A percentile compares a stretch with the other conserved stretches of the same genome.
phyloP scores from a whole-genome alignment of 37 sponge, comb jelly and placozoan species.

The Halichondria panicea region DNA sequence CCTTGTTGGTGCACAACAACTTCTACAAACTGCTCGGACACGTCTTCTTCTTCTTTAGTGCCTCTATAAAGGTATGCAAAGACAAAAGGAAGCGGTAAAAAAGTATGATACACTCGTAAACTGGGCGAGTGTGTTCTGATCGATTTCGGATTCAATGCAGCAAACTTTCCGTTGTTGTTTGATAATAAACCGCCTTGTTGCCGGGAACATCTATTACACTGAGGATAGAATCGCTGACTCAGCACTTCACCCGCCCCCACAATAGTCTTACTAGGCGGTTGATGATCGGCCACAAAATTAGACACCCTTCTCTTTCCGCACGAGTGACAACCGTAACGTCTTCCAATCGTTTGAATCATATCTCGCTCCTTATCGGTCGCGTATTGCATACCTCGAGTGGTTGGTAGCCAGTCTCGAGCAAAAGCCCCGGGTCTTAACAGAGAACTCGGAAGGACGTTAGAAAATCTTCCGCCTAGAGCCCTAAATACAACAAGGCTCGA shows the following conservation, averaged over 20 bases:
- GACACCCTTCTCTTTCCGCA: slow-evolving; percentile 47
- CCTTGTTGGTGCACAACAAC: not conserved
- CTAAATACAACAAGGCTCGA: slow-evolving; percentile 46
- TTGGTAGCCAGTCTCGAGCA: slow-evolving; percentile 64
- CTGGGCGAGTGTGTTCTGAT: slow-evolving; percentile 43
- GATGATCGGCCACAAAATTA: slow-evolving; percentile 69
- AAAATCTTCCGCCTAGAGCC: slow-evolving; percentile 71
- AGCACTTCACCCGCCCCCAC: not conserved
- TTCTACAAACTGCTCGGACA: not conserved
- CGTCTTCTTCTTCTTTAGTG: not conserved
- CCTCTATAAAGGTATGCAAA: slow-evolving; percentile 13
- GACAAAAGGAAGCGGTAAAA: slow-evolving; percentile 67
- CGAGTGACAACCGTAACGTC: slow-evolving; percentile 68
- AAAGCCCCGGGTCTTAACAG: slow-evolving; percentile 71
- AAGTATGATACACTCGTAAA: slow-evolving; percentile 65
- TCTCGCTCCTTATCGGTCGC: slow-evolving; percentile 41
- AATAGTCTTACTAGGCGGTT: slow-evolving; percentile 45
- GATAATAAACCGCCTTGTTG: slow-evolving; percentile 59
- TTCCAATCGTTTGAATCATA: slow-evolving; percentile 39
- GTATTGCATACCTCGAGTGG: slow-evolving; percentile 4
- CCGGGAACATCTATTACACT: slow-evolving; percentile 62
- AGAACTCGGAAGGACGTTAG: slow-evolving; percentile 66
- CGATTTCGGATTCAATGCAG: not conserved
- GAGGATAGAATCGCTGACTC: slow-evolving; percentile 68
- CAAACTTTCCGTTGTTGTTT: too few species aligned